A percentile compares a stretch with the other conserved stretches of the same genome.
These are phyloP conservation scores for Philonicus albiceps DNA, from an alignment of 2,888 invertebrate species.

Conservation along the genomic window DNA sequence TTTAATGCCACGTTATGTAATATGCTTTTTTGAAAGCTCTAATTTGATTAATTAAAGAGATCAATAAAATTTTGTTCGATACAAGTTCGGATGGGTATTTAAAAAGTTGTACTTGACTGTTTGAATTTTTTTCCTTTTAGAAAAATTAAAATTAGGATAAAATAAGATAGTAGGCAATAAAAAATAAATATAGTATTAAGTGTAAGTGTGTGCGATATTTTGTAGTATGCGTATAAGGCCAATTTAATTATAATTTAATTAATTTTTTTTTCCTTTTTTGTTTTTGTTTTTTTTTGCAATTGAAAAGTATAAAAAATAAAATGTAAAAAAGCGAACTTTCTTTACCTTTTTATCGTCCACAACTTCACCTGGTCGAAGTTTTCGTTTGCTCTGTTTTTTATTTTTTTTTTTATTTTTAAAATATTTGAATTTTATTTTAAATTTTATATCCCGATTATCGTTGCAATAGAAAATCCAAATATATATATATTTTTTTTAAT, in stretches of 20 bases:
- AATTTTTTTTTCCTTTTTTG: no score
- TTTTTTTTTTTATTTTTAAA: conserved; percentile 32
- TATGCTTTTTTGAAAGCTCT: no score
- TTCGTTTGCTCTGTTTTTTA: conserved; percentile 76
- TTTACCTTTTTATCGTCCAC: conserved; percentile 94
- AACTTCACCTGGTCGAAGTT: conserved; percentile 94
- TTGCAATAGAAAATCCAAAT: neutral
- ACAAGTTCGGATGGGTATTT: no score
- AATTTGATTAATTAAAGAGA: no score
- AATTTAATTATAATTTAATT: neutral
- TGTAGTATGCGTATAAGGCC: conserved; percentile 46
- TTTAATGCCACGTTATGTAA: neutral
- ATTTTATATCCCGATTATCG: neutral
- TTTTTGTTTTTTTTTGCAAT: neutral
- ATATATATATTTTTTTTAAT: neutral
- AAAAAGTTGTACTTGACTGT: no score
- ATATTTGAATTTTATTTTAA: conserved; percentile 51
- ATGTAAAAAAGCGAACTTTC: conserved; percentile 31
- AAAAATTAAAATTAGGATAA: neutral
- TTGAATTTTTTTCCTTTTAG: neutral
- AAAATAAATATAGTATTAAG: neutral
- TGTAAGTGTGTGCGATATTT: conserved; percentile 15
- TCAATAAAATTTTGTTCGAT: no score
- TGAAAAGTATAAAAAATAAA: neutral
- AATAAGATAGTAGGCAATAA: neutral